These are phyloP conservation scores for Epinephelus lanceolatus DNA, from an alignment of 2,113 vertebrate species.

Conservation along the genomic window DNA sequence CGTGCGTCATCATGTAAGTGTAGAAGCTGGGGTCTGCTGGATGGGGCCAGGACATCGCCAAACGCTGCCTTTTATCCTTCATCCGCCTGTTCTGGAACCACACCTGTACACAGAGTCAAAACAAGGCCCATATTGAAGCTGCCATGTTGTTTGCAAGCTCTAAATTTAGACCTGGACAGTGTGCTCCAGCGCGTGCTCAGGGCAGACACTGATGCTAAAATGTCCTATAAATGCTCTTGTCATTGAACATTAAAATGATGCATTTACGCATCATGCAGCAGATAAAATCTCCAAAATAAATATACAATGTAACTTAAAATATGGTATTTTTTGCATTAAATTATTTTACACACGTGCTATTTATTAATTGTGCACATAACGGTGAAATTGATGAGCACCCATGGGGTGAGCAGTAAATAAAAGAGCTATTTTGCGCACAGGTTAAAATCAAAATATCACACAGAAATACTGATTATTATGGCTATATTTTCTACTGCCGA, in stretches of 20 bases:
- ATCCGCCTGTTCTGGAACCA: constrained; percentile 98
- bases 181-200: not conserved
- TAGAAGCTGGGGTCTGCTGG: constrained; percentile 99
- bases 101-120: constrained; percentile 86
- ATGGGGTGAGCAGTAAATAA: not conserved
- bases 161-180: constrained; percentile 30
- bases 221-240: not conserved
- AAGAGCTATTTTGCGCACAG: not conserved
- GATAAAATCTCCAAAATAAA: not conserved
- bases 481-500: not conserved
- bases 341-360: not conserved
- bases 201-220: constrained; percentile 12
- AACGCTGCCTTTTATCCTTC: constrained; percentile 97
- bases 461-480: not conserved
- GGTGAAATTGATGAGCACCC: not conserved
- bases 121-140: constrained; percentile 74
- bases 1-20: constrained; percentile 99
- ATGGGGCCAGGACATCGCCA: constrained; percentile 99
- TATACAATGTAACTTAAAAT: not conserved
- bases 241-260: not conserved
- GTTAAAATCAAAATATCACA: not conserved
- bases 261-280: not conserved
- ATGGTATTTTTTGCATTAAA: not conserved
- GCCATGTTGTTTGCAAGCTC: constrained; percentile 62
- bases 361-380: not conserved